These are phyloP conservation scores for Tetramorium simillimum DNA, from an alignment of 1,140 invertebrate species.

Conservation along the genomic window DNA sequence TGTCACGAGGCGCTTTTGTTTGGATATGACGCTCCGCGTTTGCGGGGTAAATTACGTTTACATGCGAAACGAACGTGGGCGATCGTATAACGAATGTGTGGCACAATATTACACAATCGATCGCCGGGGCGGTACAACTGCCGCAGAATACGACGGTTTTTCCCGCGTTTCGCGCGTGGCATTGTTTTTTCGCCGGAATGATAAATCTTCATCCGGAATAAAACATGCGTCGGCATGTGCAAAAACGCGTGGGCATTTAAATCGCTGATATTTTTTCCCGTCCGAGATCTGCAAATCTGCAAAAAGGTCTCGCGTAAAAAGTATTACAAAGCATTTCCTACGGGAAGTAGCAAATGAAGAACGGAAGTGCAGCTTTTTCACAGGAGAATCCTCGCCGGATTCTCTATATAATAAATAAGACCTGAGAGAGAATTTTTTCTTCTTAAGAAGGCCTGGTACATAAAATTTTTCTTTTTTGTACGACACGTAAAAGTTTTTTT, in stretches of 20 bases:
- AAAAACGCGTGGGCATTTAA: neutral
- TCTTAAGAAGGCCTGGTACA: too few relatives aligned
- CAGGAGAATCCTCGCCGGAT: neutral
- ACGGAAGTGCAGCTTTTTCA: neutral
- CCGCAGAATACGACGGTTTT: neutral
- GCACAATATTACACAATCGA: conserved; percentile 46
- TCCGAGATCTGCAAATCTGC: neutral
- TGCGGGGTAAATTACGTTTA: conserved; percentile 15
- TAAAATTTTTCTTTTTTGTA: neutral
- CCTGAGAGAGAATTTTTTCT: neutral
- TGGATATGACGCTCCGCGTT: neutral
- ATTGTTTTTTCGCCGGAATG: neutral
- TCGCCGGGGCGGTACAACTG: neutral
- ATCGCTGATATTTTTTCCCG: neutral
- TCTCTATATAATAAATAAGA: neutral
- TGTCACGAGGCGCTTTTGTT: neutral
- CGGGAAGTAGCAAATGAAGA: neutral
- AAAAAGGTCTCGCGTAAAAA: neutral
- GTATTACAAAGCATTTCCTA: neutral
- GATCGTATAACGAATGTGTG: neutral
- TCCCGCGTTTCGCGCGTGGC: neutral
- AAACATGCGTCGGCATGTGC: neutral
- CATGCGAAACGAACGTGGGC: conserved; percentile 1
- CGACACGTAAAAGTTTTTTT: neutral
- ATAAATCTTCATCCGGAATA: neutral